Evolutionary conservation across 2,888 invertebrate species (phyloP), one percentile per base, ranked within the genome.

Genomic region (Desoria tigrina): DNA sequence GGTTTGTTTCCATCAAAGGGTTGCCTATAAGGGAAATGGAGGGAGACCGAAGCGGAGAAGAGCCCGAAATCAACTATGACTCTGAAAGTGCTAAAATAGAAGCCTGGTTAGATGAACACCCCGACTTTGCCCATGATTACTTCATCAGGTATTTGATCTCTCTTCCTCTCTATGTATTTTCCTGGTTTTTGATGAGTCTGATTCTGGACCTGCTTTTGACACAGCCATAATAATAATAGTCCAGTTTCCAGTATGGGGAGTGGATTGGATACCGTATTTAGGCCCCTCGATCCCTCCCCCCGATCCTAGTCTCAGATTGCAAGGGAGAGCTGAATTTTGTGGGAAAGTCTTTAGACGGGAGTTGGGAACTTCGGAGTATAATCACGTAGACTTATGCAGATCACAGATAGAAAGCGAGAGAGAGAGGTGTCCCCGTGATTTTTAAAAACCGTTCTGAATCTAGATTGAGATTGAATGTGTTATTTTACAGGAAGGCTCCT

Each of bases 61-160:
- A 55, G 58, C n/a, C n/a, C n/a, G n/a, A n/a, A n/a, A n/a, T n/a
- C 59, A 78, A 85, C 80, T 92, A 92, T 81, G 90, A 92, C 82
- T 88, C 90, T 74, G 92, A 92, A 81, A 90, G 90, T 81, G 89
- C 92, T 66, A 87, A 89, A 74, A 92, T 94, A 84, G 94, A 95
- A 83, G 88, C 92, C 77, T 96, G 95, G 95, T 87, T 96, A 77
- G 95, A 96, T 82, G 94, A 94, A 81, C 94, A 96, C 84, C 94
- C 92, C 77, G 93, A 94, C 81, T 96, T 95, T 81, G 90, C 92
- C 75, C 90, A 93, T 81, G 94, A 95, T 82, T 96, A 95, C 82
- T 94, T 95, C 81, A 85, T 93, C 81, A 90, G 93, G 92, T 91
- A 79, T 81, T 81, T 63, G 24, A 28, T 16, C 21, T 16, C 9